Evolutionary conservation across 2,797 vertebrate genomes (phyloP), one percentile per base, ranked within the genome.

Genomic region (Diplodus sargus): DNA sequence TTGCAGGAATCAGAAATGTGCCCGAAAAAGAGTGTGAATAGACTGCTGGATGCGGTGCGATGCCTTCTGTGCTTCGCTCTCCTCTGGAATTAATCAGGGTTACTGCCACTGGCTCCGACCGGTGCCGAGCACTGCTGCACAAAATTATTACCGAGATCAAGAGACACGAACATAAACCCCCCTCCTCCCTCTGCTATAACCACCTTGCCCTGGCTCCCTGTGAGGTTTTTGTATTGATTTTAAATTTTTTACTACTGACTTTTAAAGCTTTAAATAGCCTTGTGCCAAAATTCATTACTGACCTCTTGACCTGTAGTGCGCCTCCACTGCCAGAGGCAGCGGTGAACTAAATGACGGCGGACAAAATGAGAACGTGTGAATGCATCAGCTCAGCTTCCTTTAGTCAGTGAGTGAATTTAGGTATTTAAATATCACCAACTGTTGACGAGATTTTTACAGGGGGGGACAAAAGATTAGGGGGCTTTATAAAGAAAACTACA

Each of bases 261-360:
- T 85, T 87, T 70, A 90, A 80, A 87, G 83, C 84, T 83, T 81
- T 82, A 79, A 88, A 87, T 72, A 83, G 87, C 66, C 56, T 51
- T 28, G 65, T 69, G 70, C 57, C 52, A 65, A 78, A 85, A 88
- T 79, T 73, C 77, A 89, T 83, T 25, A 72, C 63, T 76, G 77
- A 82, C 70, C 82, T 80, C 54, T 79, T 76, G 48, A 82, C 73
- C 57, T 18, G n/a, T 23, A 53, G 23, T 66, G 48, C 70, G 2
- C 58, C 58, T 42, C 13, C 63, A 43, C 12, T 34, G 16, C 51
- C 34, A 18, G 28, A 74, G 60, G 43, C 59, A 60, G 70, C 51
- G 20, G 12, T 58, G 42, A 48, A 45, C 28, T 25, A 18, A 64
- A 47, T 39, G 66, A 66, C 16, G 7, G n/a, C 43, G 60, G 57